Conservation (phyloP, 2,113 vertebrate species). For the Anguilla rostrata region DNA sequence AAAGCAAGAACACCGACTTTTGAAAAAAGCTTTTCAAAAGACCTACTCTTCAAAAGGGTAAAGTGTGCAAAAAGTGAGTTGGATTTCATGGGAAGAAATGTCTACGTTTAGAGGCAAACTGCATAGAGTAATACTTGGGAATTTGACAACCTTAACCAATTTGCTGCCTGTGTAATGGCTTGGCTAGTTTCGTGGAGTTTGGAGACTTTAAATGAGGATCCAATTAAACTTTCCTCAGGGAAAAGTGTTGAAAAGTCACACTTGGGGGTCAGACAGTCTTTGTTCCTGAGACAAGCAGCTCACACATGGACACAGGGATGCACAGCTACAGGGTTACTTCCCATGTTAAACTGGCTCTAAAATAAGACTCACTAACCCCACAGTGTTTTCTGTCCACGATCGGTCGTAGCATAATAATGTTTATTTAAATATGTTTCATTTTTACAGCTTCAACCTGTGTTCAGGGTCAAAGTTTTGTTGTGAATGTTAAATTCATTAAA, state of each 20-base stretch:
- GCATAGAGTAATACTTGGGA: background rate
- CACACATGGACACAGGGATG: background rate
- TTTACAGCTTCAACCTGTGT: background rate
- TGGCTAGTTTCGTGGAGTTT: background rate
- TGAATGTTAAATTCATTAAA: background rate
- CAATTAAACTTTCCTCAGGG: background rate
- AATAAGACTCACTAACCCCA: too few species aligned
- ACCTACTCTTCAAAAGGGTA: too few species aligned
- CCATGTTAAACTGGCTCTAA: background rate
- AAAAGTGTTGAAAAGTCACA: background rate
- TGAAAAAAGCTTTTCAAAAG: too few species aligned
- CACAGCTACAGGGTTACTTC: background rate
- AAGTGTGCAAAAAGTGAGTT: background rate
- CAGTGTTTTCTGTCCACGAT: too few species aligned
- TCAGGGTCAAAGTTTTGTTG: background rate
- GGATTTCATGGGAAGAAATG: background rate
- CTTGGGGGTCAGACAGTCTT: background rate
- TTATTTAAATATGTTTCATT: background rate
- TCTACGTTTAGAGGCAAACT: background rate
- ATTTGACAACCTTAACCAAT: background rate
- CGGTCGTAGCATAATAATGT: too few species aligned
- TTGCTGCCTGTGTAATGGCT: background rate
- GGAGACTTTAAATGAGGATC: background rate
- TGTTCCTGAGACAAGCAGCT: background rate
- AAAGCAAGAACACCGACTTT: too few species aligned